Conservation (phyloP, 2,888 invertebrate genomes). For the Bombylius discolor region DNA sequence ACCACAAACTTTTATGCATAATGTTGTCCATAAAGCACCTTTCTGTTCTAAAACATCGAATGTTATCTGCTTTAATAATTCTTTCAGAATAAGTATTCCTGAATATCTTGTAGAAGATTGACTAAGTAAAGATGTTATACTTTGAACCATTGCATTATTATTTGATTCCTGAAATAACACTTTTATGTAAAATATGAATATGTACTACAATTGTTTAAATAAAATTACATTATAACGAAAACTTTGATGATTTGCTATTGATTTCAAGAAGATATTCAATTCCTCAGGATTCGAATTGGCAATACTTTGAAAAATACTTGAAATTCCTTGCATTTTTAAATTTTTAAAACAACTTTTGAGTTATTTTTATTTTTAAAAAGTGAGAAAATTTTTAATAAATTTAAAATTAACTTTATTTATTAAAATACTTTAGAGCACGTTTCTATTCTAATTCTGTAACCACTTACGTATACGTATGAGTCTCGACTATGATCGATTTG, state of each 20-base stretch:
- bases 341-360: too few species aligned
- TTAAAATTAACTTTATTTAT: too few species aligned
- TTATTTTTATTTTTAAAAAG: too few species aligned
- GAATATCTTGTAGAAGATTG: conserved; percentile 15
- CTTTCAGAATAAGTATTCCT: conserved; percentile 19
- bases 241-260: conserved; percentile 21
- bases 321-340: conserved; percentile 19
- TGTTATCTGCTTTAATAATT: conserved; percentile 19
- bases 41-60: conserved; percentile 20
- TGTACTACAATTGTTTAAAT: neutral
- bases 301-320: conserved; percentile 20
- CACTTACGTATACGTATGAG: too few species aligned
- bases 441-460: too few species aligned
- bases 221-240: conserved; percentile 19
- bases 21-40: conserved; percentile 19
- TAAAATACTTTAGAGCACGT: too few species aligned
- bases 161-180: conserved; percentile 8
- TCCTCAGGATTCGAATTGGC: conserved; percentile 13
- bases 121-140: conserved; percentile 20
- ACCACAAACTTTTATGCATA: conserved; percentile 20
- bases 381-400: too few species aligned
- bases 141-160: conserved; percentile 10
- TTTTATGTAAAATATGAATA: neutral
- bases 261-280: conserved; percentile 18
- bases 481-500: too few species aligned